phyloP scores from a whole-genome alignment of 2,797 vertebrate species.

The Sebastes diploproa region DNA sequence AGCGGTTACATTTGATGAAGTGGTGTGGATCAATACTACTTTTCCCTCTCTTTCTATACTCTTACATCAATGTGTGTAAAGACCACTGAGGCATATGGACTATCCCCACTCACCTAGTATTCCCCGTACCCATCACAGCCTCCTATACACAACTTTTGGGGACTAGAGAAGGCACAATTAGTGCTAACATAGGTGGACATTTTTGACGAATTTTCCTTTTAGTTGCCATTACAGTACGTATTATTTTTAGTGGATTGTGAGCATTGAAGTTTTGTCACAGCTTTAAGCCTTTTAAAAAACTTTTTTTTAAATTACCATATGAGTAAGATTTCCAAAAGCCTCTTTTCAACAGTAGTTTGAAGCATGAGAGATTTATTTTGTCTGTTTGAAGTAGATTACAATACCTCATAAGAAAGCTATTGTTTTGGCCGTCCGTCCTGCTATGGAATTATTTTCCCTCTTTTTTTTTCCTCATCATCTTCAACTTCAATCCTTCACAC shows the following conservation, averaged over 20 bases:
- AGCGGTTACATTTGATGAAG: constrained; percentile 2
- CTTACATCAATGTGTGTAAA: neutral
- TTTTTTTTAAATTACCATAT: neutral
- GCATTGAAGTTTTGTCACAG: neutral
- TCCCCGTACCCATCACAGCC: neutral
- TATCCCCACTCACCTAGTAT: neutral
- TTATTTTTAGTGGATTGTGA: neutral
- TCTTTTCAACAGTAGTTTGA: neutral
- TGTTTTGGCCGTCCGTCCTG: neutral
- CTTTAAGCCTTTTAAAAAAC: neutral
- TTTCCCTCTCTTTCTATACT: neutral
- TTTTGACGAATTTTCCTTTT: rapidly evolving
- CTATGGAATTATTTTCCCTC: neutral
- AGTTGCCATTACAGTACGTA: neutral
- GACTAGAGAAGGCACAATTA: neutral
- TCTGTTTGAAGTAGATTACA: neutral
- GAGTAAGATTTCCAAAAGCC: neutral
- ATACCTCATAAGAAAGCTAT: neutral
- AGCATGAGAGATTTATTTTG: neutral
- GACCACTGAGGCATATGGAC: neutral
- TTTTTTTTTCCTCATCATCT: neutral
- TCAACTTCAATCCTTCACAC: neutral
- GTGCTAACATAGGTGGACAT: too few species aligned
- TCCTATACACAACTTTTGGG: neutral
- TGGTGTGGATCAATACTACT: neutral